Percentiles rank a stretch among this genome's conserved stretches.
phyloP scores from a whole-genome alignment of 2,113 vertebrate genomes.

The Hemicordylus capensis region DNA sequence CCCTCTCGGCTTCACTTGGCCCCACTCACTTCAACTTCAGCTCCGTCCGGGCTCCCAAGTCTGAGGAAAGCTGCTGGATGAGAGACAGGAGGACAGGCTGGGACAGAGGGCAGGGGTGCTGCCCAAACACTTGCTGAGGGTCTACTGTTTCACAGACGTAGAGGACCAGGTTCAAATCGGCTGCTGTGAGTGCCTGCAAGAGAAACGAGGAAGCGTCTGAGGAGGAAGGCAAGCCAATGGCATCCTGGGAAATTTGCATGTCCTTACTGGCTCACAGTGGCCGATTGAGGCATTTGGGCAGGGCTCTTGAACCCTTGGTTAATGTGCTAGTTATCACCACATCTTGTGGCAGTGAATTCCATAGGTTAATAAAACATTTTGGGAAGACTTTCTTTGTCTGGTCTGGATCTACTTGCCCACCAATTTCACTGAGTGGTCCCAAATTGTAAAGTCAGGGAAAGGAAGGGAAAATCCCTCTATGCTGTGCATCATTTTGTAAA shows the following conservation, averaged over 20 bases:
- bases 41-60: conserved; percentile 90
- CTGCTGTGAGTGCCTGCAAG: conserved; percentile 92
- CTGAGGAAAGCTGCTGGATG: conserved; percentile 97
- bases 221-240: neutral
- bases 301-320: neutral
- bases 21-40: conserved; percentile 92
- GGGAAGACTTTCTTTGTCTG: neutral
- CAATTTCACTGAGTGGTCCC: neutral
- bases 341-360: too few species aligned
- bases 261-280: neutral
- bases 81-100: conserved; percentile 98
- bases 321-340: too few species aligned
- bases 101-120: conserved; percentile 90
- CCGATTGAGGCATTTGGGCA: neutral
- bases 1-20: neutral
- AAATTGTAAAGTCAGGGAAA: neutral
- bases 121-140: conserved; percentile 93
- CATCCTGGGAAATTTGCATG: neutral
- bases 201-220: conserved; percentile 18
- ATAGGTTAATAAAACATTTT: too few species aligned
- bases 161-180: conserved; percentile 94
- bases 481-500: neutral
- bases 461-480: too few species aligned
- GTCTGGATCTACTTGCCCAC: neutral
- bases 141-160: conserved; percentile 98